Evolutionary conservation across 2,797 vertebrate species (phyloP).

Genomic region (Malacoctenus gilli): DNA sequence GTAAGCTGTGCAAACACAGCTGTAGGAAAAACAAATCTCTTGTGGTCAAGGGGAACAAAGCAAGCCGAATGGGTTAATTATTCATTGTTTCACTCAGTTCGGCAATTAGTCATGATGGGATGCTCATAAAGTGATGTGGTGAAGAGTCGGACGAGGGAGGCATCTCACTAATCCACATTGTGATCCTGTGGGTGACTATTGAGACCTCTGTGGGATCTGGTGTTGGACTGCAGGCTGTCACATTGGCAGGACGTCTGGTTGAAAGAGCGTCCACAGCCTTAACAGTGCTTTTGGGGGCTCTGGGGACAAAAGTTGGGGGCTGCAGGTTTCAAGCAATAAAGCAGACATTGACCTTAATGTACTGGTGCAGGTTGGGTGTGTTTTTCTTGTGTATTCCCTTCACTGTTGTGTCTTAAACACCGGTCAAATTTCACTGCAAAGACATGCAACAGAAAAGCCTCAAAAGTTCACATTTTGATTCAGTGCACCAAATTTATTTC

Average conservation of each 20-base stretch:
- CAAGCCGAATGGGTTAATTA: not conserved
- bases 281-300: no score
- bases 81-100: conserved; percentile 16
- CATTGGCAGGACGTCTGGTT: conserved; percentile 26
- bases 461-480: no score
- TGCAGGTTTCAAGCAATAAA: no score
- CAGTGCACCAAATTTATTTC: no score
- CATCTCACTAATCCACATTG: conserved; percentile 9
- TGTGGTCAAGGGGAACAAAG: not conserved
- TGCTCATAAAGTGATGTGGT: conserved; percentile 20
- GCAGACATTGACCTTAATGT: no score
- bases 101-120: not conserved
- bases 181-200: conserved; percentile 17
- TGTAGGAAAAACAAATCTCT: conserved; percentile 6
- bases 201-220: conserved; percentile 28
- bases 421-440: no score
- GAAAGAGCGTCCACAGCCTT: no score
- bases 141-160: not conserved
- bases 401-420: no score
- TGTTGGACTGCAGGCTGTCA: conserved; percentile 25
- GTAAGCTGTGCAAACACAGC: not conserved
- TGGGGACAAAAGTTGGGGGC: no score
- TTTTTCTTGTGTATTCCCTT: no score
- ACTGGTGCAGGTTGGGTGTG: no score
- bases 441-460: no score